Base-by-base conservation (phyloP, 2,113 vertebrate species). In the Tonatia bakeri region DNA sequence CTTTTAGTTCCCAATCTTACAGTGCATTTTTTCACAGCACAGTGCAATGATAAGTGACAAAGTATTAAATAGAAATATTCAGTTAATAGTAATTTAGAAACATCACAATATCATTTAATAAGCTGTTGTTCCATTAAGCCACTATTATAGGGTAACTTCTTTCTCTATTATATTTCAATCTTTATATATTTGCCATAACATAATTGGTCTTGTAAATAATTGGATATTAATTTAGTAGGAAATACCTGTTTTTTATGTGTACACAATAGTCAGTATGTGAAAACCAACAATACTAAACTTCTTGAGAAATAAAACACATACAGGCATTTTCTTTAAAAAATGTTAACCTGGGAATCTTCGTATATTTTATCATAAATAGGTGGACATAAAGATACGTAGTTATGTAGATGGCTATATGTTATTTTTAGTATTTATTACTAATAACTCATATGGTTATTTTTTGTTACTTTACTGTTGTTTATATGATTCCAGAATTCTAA, bases 21-120 rank as follows among this genome's bases (percentile, higher is more conserved):
- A 36, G 6, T 77, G 20, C 4, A 81, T 13, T 84, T 28, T 97
- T 97, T 94, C 97, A 73, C 85, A 96, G 94, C 33, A 95, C 17
- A 87, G 73, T 95, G 82, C 97, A 94, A 96, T 97, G 97, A 94
- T 76, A 97, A 96, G 96, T 96, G 91, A 50, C 85, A 95, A 98
- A 93, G 1, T 40, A 45, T 75, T 91, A 47, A 54, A 70, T 67
- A 97, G 89, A 97, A 94, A 96, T 64, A 97, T 90, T 85, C 91
- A 97, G 94, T 94, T 98, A 97, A 96, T 94, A 97, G 47, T 80
- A 95, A 64, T 83, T 92, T 95, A 96, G 97, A 92, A 94, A 92
- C 94, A 97, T 92, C 52, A 92, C 87, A 93, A 64, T 97, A 97
- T 97, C 90, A 96, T 94, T 98, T 96, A 97, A 95, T 97, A 96